Base-by-base conservation (phyloP, 2,888 invertebrate species). In the Geotrupes spiniger region DNA sequence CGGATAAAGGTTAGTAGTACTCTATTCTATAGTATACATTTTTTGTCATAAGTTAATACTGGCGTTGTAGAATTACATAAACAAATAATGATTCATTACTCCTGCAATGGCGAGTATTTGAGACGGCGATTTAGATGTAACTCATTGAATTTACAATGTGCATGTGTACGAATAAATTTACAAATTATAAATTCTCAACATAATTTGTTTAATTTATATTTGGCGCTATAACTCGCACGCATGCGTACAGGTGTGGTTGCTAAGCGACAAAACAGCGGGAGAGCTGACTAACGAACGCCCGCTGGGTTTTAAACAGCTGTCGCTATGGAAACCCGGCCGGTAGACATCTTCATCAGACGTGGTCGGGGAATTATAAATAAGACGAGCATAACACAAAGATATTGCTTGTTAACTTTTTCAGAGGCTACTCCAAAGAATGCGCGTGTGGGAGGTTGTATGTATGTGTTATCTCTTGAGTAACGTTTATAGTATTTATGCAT, bases 311-410 rank as follows among this genome's bases (percentile, higher is more conserved):
- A 64, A 69, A 66, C 71, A 70, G 68, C 70, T 70, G 70, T 69
- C 71, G 65, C 68, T 69, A 65, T 61, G 65, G 63, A 65, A 66
- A 66, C 68, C 65, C 61, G 63, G 61, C 64, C 63, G 61, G 64
- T 66, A 69, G 69, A 71, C 68, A 67, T 70, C 70, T 71, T 70
- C 69, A 71, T 71, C 70, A 66, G 66, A 66, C 51, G 55, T 64
- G 63, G 64, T 65, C 63, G 65, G 59, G 60, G 65, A 68, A 66
- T 66, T 67, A 67, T 67, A 67, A 66, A 67, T 66, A 65, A 65
- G 64, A 63, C 59, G 63, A 63, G 62, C 63, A 65, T 65, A 65
- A 65, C 62, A 61, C 59, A 56, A 57, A 64, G 64, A 65, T 66
- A 67, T 64, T 59, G 60, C 63, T 64, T 63, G 64, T 67, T 64